phyloP scores from a whole-genome alignment of 2,888 invertebrate genomes.

The Macrosoma leucophasiata region DNA sequence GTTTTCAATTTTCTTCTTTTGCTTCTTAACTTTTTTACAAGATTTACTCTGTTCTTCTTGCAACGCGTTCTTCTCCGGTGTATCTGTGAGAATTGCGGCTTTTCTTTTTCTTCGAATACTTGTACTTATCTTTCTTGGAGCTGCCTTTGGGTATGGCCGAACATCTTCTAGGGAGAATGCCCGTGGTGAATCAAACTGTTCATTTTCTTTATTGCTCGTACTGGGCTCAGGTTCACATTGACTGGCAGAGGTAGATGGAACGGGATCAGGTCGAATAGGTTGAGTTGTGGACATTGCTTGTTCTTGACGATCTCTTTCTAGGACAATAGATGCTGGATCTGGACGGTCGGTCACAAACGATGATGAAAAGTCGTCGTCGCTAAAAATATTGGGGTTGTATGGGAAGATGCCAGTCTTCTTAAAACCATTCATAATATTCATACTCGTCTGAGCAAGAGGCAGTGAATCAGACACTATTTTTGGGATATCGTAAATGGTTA shows the following conservation, averaged over 20 bases:
- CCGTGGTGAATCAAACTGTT: conserved; percentile 18
- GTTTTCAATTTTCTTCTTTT: too few relatives aligned
- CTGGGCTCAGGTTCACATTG: conserved; percentile 26
- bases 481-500: conserved; percentile 28
- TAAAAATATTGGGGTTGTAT: conserved; percentile 20
- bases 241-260: conserved; percentile 24
- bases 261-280: conserved; percentile 19
- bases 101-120: conserved; percentile 25
- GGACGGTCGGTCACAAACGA: conserved; percentile 28
- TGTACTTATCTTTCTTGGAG: conserved; percentile 23
- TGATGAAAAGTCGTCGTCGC: conserved; percentile 23
- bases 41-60: conserved; percentile 5
- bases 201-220: conserved; percentile 26
- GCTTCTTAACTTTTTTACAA: conserved; percentile 12
- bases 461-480: conserved; percentile 24
- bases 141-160: too few relatives aligned
- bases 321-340: conserved; percentile 17
- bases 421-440: conserved; percentile 24
- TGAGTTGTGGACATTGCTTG: conserved; percentile 20
- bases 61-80: conserved; percentile 7
- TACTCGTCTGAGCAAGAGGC: conserved; percentile 21
- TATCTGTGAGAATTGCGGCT: conserved; percentile 17
- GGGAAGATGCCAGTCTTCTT: conserved; percentile 26
- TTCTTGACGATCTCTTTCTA: conserved; percentile 21
- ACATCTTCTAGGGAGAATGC: too few relatives aligned